Conservation (phyloP, 2,888 invertebrate species). For the Eristalis pertinax region DNA sequence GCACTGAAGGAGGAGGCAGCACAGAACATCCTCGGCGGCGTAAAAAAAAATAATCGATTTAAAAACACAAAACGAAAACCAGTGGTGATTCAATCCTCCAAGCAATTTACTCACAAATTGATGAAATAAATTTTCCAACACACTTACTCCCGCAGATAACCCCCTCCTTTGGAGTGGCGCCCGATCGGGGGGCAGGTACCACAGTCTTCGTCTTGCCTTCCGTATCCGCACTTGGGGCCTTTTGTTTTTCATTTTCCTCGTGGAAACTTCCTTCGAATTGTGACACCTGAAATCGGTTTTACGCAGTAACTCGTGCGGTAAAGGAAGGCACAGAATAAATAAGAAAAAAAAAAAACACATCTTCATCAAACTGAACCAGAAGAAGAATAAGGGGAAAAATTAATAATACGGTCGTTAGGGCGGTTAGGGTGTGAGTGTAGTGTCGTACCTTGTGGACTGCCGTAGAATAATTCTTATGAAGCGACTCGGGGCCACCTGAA, state of each 20-base stretch:
- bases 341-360: constrained; percentile 7
- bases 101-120: constrained; percentile 81
- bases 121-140: constrained; percentile 80
- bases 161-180: background rate
- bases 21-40: constrained; percentile 3
- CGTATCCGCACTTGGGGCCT: constrained; percentile 28
- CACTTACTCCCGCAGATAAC: constrained; percentile 75
- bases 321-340: constrained; percentile 18
- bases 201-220: background rate
- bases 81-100: constrained; percentile 77
- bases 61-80: constrained; percentile 66
- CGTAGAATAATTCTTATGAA: background rate
- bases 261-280: constrained; percentile 46
- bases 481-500: background rate
- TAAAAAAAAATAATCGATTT: constrained; percentile 64
- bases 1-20: background rate
- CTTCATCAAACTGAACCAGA: background rate
- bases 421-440: constrained; percentile 19
- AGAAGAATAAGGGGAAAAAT: constrained; percentile 20
- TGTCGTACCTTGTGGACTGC: background rate
- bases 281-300: constrained; percentile 66
- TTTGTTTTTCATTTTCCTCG: constrained; percentile 50
- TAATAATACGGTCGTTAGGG: constrained; percentile 40
- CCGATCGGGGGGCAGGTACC: no score
- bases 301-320: constrained; percentile 56